Conservation (phyloP, 2,888 invertebrate species). For the Spilarctia lutea region DNA sequence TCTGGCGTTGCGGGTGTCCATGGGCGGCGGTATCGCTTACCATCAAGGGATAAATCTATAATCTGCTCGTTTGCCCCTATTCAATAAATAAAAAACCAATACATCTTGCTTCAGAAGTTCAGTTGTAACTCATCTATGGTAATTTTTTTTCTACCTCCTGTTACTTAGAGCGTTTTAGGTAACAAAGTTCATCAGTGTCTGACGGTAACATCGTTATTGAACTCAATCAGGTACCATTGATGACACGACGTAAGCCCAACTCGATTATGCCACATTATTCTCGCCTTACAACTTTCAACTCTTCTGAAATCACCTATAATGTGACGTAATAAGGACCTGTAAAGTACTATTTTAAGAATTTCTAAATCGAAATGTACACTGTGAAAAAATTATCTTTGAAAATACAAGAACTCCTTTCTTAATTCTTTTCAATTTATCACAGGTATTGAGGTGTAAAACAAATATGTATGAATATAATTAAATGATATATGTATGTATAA, state of each 20-base stretch:
- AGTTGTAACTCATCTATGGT: too few relatives aligned
- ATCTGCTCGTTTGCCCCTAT: too few relatives aligned
- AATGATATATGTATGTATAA: too few relatives aligned
- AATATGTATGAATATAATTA: too few relatives aligned
- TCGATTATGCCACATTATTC: constrained; percentile 78
- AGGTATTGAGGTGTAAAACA: too few relatives aligned
- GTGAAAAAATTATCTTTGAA: too few relatives aligned
- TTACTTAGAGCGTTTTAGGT: constrained; percentile 41
- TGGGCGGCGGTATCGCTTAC: too few relatives aligned
- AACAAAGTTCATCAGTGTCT: constrained; percentile 81
- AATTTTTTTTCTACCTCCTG: constrained; percentile 34
- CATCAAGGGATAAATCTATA: too few relatives aligned
- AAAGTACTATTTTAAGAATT: constrained; percentile 16
- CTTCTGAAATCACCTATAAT: constrained; percentile 35
- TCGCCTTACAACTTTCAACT: constrained; percentile 51
- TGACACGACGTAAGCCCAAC: constrained; percentile 77
- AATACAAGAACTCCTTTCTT: too few relatives aligned
- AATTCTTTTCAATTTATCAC: neutral
- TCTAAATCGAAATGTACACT: too few relatives aligned
- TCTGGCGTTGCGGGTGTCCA: too few relatives aligned
- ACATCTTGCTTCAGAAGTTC: neutral
- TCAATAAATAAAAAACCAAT: too few relatives aligned
- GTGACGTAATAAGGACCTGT: constrained; percentile 31
- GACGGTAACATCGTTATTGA: constrained; percentile 76
- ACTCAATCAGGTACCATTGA: constrained; percentile 83